phyloP scores from a whole-genome alignment of 92 coral and sea anemone genomes.

The Isaurus tuberculatus region DNA sequence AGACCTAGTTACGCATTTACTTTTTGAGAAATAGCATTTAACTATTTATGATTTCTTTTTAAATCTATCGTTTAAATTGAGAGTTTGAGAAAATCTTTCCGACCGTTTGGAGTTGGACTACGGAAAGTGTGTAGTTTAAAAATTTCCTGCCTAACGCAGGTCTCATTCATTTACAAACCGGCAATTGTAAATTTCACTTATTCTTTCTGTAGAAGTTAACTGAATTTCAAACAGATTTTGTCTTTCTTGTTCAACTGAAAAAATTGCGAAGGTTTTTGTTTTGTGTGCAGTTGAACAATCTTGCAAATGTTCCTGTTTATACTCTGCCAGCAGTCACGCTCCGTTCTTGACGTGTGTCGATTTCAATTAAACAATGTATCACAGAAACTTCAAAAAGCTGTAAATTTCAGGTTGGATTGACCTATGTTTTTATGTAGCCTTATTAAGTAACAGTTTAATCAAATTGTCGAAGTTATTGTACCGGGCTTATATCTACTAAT shows the following conservation, averaged over 20 bases:
- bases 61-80: background rate
- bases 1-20: slow-evolving; percentile 24
- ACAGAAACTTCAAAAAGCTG: slow-evolving; percentile 17
- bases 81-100: background rate
- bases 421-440: background rate
- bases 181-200: background rate
- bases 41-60: background rate
- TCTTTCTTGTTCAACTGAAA: background rate
- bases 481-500: background rate
- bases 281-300: background rate
- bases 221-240: background rate
- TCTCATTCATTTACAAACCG: slow-evolving; percentile 2
- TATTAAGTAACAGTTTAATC: background rate
- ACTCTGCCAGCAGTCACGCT: slow-evolving; percentile 31
- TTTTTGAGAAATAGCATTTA: background rate
- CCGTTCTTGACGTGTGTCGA: slow-evolving; percentile 21
- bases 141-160: background rate
- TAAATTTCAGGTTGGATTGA: slow-evolving; percentile 9
- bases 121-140: background rate
- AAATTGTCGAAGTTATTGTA: background rate
- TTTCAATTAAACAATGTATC: slow-evolving; percentile 33
- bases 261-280: background rate
- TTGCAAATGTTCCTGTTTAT: slow-evolving; percentile 11
- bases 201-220: background rate
- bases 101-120: too few relatives aligned